A percentile compares a stretch with the other conserved stretches of the same genome.
These are phyloP conservation scores for Spheniscus mendiculus DNA, from an alignment of 2,113 vertebrate species.

Conservation along the genomic window DNA sequence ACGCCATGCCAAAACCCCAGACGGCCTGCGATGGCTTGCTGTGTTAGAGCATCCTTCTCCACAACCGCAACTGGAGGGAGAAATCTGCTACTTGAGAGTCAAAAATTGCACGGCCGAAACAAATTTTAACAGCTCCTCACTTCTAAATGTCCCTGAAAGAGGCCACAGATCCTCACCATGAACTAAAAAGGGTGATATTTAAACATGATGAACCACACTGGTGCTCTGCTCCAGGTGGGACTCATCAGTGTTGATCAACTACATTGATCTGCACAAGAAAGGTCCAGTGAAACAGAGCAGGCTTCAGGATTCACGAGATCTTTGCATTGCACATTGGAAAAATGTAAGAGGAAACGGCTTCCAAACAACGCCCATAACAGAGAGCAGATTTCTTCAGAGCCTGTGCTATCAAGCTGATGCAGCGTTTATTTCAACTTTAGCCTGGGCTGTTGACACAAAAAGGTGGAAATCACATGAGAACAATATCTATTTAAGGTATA, in stretches of 20 bases:
- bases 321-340: background rate
- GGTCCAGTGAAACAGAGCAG: background rate
- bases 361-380: background rate
- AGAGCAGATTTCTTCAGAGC: conserved; percentile 4
- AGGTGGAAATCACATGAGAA: conserved; percentile 47
- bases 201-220: background rate
- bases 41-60: background rate
- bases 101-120: background rate
- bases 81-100: background rate
- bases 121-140: background rate
- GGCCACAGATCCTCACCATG: background rate
- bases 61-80: background rate
- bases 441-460: conserved; percentile 46
- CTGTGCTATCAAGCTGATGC: background rate
- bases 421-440: conserved; percentile 58
- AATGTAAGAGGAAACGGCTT: background rate
- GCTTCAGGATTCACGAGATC: background rate
- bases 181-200: background rate
- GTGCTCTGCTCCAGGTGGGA: background rate
- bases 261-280: accelerated
- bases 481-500: conserved; percentile 37
- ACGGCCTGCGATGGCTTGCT: accelerated
- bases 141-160: background rate
- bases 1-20: background rate
- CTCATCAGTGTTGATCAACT: background rate